Evolutionary conservation across 2,888 invertebrate genomes (phyloP), one percentile per base, ranked within the genome.

Genomic region (Strigamia transsilvanica): DNA sequence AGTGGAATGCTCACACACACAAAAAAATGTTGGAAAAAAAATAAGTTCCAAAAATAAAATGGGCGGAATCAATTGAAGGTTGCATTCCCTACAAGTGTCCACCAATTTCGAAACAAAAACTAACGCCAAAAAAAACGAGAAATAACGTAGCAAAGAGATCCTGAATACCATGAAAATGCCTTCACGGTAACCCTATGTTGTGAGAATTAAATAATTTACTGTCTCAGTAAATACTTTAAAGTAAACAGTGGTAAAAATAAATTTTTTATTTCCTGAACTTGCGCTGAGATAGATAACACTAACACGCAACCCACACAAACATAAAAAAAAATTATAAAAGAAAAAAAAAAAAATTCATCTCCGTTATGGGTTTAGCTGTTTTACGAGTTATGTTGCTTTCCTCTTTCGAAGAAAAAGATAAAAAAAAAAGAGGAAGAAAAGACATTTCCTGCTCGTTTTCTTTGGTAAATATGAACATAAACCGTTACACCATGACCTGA

Each of bases 391-490:
- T 32, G 32, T 73, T 73, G 12, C 9, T 73, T 73, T 18, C n/a
- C 56, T 56, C 18, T 9, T 18, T 9, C 13, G 32, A 12, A 73
- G 18, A 66, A 66, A 73, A 73, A 73, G 73, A 73, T 27, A 23
- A 73, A 32, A 73, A 66, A 27, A 73, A 12, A 12, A 5, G 2
- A 27, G 12, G 27, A 32, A 21, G 18, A 61, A 61, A 61, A 32
- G 27, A 12, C 27, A 32, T 73, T 73, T 73, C 73, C 73, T 32
- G 32, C 73, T 73, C 73, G 73, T 73, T 73, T 73, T n/a, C 61
- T 73, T 73, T 27, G 73, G 73, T 73, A 73, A 73, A 73, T 73
- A 73, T 73, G 73, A 73, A 73, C 73, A 73, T 73, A 73, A 73
- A 73, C 27, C 73, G 73, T 73, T 73, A 73, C 73, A 27, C 73